phyloP scores from a whole-genome alignment of 2,113 vertebrate genomes.

The Poecile atricapillus region DNA sequence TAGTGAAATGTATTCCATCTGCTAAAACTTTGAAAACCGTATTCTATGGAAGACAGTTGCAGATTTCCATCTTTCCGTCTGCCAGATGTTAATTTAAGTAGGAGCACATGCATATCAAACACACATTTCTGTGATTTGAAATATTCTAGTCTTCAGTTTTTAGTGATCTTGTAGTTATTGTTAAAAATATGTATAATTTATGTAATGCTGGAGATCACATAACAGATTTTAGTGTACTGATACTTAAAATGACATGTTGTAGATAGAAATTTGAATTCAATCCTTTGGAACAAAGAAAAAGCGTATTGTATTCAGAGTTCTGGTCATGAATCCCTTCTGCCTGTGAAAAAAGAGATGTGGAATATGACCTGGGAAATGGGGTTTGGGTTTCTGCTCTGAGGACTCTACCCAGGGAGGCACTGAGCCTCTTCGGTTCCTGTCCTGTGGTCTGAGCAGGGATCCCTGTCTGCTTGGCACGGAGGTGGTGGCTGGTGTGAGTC shows the following conservation, averaged over 20 bases:
- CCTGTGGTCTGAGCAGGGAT: not conserved
- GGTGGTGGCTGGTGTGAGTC: not conserved
- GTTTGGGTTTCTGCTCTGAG: not conserved
- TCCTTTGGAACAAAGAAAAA: not conserved
- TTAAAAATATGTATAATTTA: not conserved
- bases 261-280: not conserved
- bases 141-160: not conserved
- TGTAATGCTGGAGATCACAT: accelerated
- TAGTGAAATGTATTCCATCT: not conserved
- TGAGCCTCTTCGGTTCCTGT: not conserved
- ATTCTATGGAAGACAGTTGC: not conserved
- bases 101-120: not conserved
- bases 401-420: not conserved
- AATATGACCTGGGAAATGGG: not conserved
- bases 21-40: not conserved
- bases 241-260: not conserved
- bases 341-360: not conserved
- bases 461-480: accelerated
- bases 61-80: not conserved
- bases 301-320: not conserved
- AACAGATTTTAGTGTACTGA: not conserved
- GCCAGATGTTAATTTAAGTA: not conserved
- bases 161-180: not conserved
- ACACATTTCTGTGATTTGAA: not conserved
- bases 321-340: not conserved